Conservation (phyloP, 1,140 invertebrate genomes). For the Drosophila chauvacae region DNA sequence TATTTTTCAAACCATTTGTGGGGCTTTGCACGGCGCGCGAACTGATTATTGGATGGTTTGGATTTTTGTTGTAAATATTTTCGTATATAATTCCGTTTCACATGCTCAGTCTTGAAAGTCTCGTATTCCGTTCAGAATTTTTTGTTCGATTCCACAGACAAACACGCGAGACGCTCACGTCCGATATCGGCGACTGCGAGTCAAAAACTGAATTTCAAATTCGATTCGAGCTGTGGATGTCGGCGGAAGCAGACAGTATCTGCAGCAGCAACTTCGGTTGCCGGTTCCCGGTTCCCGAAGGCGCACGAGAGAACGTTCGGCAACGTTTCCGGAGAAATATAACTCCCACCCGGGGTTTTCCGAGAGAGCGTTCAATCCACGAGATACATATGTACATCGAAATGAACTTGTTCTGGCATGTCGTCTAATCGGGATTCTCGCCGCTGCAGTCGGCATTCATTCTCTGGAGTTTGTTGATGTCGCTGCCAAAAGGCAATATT, state of each 20-base stretch:
- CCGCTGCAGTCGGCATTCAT: constrained; percentile 23
- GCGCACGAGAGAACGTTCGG: constrained; percentile 17
- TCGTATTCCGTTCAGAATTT: constrained; percentile 61
- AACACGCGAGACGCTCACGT: constrained; percentile 68
- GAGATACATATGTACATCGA: constrained; percentile 3
- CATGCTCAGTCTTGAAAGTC: constrained; percentile 56
- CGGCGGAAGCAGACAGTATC: constrained; percentile 20
- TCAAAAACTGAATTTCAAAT: constrained; percentile 71
- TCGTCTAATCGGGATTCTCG: constrained; percentile 29
- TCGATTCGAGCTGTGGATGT: constrained; percentile 29
- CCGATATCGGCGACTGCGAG: constrained; percentile 61
- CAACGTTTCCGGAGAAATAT: constrained; percentile 7
- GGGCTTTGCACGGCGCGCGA: constrained; percentile 38
- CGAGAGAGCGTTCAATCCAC: background rate
- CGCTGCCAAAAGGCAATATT: constrained; percentile 1
- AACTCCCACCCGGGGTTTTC: constrained; percentile 20
- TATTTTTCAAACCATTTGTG: constrained; percentile 22
- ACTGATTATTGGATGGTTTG: constrained; percentile 7
- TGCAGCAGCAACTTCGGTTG: constrained; percentile 19
- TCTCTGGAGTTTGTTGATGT: constrained; percentile 30
- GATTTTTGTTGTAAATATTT: constrained; percentile 25
- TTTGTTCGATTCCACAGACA: constrained; percentile 35
- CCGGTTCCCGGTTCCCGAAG: constrained; percentile 22
- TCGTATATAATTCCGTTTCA: constrained; percentile 20
- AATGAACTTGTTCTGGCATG: constrained; percentile 20